Conservation (phyloP, 2,113 vertebrate species). For the Okapia johnstoni region DNA sequence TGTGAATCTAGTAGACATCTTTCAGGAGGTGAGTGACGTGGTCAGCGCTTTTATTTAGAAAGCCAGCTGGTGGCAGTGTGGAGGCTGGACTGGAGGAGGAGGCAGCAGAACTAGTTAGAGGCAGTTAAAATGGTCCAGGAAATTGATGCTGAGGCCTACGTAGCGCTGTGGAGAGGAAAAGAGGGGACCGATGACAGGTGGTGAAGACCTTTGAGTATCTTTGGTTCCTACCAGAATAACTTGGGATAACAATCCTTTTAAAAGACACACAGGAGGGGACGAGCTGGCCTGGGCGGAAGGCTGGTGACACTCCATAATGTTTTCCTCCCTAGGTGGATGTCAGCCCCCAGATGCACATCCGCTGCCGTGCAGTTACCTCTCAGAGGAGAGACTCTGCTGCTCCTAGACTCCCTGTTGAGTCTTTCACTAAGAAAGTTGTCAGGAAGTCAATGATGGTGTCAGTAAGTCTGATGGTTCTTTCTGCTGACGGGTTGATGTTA, state of each 20-base stretch:
- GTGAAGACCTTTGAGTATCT: background rate
- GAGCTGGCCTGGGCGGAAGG: background rate
- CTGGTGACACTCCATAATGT: background rate
- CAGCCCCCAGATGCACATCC: background rate
- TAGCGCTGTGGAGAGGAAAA: background rate
- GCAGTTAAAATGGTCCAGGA: constrained; percentile 61
- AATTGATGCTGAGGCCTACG: constrained; percentile 32
- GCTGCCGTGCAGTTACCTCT: background rate
- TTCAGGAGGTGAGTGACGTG: constrained; percentile 69
- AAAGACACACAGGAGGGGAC: background rate
- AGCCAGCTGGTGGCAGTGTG: constrained; percentile 69
- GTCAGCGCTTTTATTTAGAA: constrained; percentile 73
- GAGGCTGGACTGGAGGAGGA: constrained; percentile 59
- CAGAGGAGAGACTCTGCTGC: background rate
- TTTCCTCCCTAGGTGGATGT: background rate
- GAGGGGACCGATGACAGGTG: background rate
- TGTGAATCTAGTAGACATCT: constrained; percentile 53
- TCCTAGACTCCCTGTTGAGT: background rate
- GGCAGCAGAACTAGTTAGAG: constrained; percentile 50
- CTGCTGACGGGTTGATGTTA: background rate
- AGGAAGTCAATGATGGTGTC: background rate
- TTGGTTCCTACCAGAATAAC: background rate
- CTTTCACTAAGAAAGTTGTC: background rate
- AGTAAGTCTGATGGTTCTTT: background rate
- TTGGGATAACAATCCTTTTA: background rate